Conservation (phyloP, 2,113 vertebrate species). For the Romanogobio albipinnatus region DNA sequence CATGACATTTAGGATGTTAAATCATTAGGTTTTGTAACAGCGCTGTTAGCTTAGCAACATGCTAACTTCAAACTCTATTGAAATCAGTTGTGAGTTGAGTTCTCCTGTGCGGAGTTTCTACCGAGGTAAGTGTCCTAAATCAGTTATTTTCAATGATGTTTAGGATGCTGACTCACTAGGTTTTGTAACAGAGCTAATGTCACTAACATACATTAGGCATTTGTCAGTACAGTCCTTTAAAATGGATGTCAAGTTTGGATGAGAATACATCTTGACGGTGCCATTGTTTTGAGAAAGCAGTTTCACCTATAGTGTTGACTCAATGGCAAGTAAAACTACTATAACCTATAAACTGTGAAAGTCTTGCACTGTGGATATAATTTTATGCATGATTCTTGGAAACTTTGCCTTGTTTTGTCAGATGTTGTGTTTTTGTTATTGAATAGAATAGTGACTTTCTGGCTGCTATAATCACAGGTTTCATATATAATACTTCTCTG, state of each 20-base stretch:
- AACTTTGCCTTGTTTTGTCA: background rate
- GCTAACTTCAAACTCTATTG: no score
- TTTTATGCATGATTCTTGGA: constrained; percentile 22
- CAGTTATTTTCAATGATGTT: background rate
- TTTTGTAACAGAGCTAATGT: constrained; percentile 9
- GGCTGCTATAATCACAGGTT: background rate
- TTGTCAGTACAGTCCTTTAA: background rate
- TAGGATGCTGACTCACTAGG: background rate
- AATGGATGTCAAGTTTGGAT: background rate
- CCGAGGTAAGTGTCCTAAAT: background rate
- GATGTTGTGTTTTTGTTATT: constrained; percentile 5
- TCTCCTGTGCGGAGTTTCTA: background rate
- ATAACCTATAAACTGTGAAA: constrained; percentile 43
- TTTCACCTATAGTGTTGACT: background rate
- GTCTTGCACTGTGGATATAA: constrained; percentile 37
- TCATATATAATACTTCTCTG: background rate
- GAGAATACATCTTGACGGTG: background rate
- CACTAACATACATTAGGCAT: background rate
- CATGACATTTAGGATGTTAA: background rate
- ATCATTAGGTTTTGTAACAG: background rate
- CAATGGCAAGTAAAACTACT: constrained; percentile 8
- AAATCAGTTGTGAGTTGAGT: no score
- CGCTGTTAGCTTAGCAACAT: background rate
- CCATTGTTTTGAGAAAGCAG: constrained; percentile 6
- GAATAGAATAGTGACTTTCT: background rate